Base-by-base conservation (phyloP, 1,140 invertebrate genomes). In the Pristionchus pacificus region DNA sequence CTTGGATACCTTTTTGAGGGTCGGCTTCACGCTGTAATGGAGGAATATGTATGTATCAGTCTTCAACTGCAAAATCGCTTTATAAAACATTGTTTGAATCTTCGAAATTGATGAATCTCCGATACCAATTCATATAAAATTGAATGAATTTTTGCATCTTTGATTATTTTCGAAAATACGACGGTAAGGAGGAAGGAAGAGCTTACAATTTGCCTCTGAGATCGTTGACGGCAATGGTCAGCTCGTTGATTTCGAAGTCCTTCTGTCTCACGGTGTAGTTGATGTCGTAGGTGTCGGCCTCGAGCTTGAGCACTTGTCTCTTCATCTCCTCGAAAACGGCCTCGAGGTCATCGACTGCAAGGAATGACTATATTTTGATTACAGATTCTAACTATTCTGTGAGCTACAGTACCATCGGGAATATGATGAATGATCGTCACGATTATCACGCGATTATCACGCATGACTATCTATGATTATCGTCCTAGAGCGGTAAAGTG, bases 181-280 rank as follows among this genome's bases (percentile, higher is more conserved):
- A 59, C 57, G 31, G 28, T 64, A 58, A 65, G 27, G 72, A 61
- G 28, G 68, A 30, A 63, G 67, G 62, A 49, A 6, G 77, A 87
- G 93, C 93, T 94, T 89, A 96, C 93, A 98, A 98, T 91, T 98
- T 98, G 86, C 95, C 95, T 88, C 95, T 91, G 84, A 97, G 91
- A 88, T 98, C 95, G 87, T 98, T 98, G 82, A 98, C 95, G 89
- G 97, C 93, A 88, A 94, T 92, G 89, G 96, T 97, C 85, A 98
- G 90, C 87, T 97, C 95, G 85, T 94, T 89, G 87, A 97, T 97
- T 93, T 97, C 93, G 86, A 90, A 90, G 87, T 92, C 91, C 91
- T 93, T 97, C 88, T 93, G 88, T 88, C 90, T 90, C 88, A 92
- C 71, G 38, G 55, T 64, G 71, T 73, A 73, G 66, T 33, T 63